Percentiles rank a stretch among this genome's conserved stretches.
Conservation (phyloP, 2,797 vertebrate species). For the Chromis chromis region DNA sequence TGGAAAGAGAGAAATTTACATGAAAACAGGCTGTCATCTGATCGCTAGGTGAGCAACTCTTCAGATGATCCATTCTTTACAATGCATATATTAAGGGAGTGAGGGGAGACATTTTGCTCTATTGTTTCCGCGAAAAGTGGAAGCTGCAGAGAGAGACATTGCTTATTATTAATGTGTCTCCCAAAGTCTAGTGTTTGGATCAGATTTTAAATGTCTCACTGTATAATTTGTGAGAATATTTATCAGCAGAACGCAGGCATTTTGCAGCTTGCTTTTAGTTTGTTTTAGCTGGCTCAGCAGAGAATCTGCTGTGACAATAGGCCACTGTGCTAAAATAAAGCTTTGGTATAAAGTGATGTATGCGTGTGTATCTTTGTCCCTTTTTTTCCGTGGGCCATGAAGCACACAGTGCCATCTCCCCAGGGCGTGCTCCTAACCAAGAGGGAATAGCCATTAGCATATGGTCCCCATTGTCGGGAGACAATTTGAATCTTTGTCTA, state of each 20-base stretch:
- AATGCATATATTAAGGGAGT: background rate
- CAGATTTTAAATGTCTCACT: conserved; percentile 77
- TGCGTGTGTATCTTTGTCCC: conserved; percentile 61
- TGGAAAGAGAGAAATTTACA: conserved; percentile 31
- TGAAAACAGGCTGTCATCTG: conserved; percentile 42
- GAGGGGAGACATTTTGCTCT: conserved; percentile 19
- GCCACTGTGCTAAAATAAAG: conserved; percentile 68
- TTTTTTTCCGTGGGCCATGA: conserved; percentile 64
- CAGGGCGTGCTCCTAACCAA: conserved; percentile 76
- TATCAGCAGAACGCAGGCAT: conserved; percentile 78
- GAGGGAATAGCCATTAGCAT: conserved; percentile 85
- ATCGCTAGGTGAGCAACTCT: conserved; percentile 28
- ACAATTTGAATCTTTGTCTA: conserved; percentile 87
- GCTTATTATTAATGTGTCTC: conserved; percentile 66
- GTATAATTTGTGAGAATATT: conserved; percentile 73
- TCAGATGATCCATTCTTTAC: conserved; percentile 20
- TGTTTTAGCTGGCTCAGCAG: conserved; percentile 80
- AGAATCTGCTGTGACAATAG: conserved; percentile 72
- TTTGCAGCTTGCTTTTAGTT: conserved; percentile 59
- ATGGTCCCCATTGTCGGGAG: conserved; percentile 81
- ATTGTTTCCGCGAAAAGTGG: conserved; percentile 37
- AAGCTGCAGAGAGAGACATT: conserved; percentile 41
- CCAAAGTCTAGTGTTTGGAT: conserved; percentile 65
- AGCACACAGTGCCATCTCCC: conserved; percentile 73
- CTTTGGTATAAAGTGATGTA: conserved; percentile 72